Evolutionary conservation across 2,888 invertebrate species (phyloP).

Genomic region (Agrotis puta): DNA sequence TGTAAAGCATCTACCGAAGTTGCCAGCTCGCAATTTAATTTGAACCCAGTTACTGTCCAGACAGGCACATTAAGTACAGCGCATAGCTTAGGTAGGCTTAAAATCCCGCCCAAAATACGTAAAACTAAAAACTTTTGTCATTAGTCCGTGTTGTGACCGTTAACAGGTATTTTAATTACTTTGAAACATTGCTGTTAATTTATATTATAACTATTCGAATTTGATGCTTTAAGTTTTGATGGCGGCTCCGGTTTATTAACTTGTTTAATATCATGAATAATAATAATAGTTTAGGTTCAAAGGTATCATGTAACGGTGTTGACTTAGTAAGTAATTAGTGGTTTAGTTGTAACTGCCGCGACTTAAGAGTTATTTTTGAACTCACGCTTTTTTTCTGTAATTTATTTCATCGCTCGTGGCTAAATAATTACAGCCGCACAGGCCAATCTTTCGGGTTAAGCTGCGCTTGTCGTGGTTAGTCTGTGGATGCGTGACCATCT

Average conservation of each 20-base stretch:
- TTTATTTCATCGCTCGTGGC: not conserved
- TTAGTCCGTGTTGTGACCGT: constrained; percentile 50
- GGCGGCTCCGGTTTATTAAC: constrained; percentile 13
- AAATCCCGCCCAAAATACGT: constrained; percentile 47
- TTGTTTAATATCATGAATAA: constrained; percentile 34
- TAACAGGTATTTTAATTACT: constrained; percentile 63
- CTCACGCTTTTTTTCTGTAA: not conserved
- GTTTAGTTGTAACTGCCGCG: not conserved
- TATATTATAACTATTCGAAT: constrained; percentile 54
- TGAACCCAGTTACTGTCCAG: constrained; percentile 8
- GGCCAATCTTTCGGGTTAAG: too few relatives aligned
- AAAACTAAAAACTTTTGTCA: constrained; percentile 56
- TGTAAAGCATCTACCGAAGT: not conserved
- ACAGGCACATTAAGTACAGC: constrained; percentile 18
- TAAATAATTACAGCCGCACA: too few relatives aligned
- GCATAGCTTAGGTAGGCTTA: constrained; percentile 38
- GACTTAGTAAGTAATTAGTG: not conserved
- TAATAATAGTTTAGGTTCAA: constrained; percentile 18
- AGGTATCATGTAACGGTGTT: not conserved
- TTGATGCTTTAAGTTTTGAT: constrained; percentile 52
- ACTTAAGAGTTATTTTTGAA: not conserved
- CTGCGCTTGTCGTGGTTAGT: too few relatives aligned
- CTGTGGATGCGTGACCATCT: too few relatives aligned
- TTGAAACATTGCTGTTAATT: constrained; percentile 56
- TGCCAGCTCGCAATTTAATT: constrained; percentile 24